Percentiles rank a stretch among this genome's conserved stretches.
These are phyloP conservation scores for Gryon sp. DNA, from an alignment of 1,140 invertebrate genomes.

Conservation along the genomic window DNA sequence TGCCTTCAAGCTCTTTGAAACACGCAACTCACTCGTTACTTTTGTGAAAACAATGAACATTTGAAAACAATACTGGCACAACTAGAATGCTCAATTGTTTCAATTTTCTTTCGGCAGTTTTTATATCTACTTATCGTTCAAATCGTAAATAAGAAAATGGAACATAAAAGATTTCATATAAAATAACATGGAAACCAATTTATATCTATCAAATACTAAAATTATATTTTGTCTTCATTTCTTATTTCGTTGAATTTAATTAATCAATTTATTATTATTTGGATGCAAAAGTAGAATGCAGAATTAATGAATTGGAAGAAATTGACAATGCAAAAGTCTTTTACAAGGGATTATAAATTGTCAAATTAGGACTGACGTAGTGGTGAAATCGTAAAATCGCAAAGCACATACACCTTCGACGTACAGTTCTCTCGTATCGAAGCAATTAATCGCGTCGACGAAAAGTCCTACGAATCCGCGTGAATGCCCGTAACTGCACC, in stretches of 20 bases:
- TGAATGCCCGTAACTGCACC: constrained; percentile 63
- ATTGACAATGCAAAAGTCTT: constrained; percentile 7
- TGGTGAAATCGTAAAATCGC: constrained; percentile 54
- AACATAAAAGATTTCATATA: too few species aligned
- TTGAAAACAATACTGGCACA: constrained; percentile 69
- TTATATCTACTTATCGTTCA: constrained; percentile 16
- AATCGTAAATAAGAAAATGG: not conserved
- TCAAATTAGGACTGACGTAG: constrained; percentile 57
- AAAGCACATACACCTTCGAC: constrained; percentile 57
- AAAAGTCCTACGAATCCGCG: constrained; percentile 63
- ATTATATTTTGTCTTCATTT: too few species aligned
- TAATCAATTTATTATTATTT: too few species aligned
- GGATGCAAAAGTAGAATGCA: too few species aligned
- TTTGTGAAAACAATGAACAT: constrained; percentile 70
- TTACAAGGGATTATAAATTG: constrained; percentile 43
- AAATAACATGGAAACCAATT: too few species aligned
- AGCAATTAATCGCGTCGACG: constrained; percentile 65
- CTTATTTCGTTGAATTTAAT: too few species aligned
- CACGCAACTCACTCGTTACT: constrained; percentile 75
- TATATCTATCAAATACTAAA: too few species aligned
- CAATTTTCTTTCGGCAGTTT: constrained; percentile 44
- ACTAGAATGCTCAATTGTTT: constrained; percentile 58
- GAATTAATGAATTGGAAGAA: too few species aligned
- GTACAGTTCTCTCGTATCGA: constrained; percentile 57
- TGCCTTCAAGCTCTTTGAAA: constrained; percentile 54